Percentiles rank a stretch among this genome's conserved stretches.
These are phyloP conservation scores for Arnoldichthys spilopterus DNA, from an alignment of 2,797 vertebrate genomes.

Conservation along the genomic window DNA sequence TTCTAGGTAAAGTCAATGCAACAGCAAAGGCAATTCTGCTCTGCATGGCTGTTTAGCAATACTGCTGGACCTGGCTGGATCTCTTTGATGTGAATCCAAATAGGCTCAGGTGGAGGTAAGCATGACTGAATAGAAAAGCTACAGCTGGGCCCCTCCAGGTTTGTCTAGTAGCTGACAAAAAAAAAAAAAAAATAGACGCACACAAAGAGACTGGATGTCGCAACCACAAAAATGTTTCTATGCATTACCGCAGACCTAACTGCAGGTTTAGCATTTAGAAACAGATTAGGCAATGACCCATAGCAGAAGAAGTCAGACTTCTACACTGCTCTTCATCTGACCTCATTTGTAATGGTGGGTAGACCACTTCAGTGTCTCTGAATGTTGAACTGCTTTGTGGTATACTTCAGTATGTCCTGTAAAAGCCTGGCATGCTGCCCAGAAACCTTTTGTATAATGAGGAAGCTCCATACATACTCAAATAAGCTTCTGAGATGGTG, in stretches of 20 bases:
- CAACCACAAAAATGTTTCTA: neutral
- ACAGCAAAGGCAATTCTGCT: neutral
- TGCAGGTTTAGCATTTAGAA: constrained; percentile 15
- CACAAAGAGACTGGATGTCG: neutral
- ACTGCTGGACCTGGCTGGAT: constrained; percentile 17
- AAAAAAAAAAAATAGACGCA: neutral
- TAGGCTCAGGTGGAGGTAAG: constrained; percentile 23
- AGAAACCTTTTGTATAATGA: constrained; percentile 44
- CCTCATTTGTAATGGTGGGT: constrained; percentile 34
- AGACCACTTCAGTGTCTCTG: constrained; percentile 22
- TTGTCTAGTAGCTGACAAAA: neutral
- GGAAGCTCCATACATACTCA: constrained; percentile 14
- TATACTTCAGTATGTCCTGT: constrained; percentile 34
- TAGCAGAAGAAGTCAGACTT: neutral
- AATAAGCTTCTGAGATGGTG: constrained; percentile 18
- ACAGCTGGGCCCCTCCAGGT: constrained; percentile 8
- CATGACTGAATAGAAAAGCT: constrained; percentile 5
- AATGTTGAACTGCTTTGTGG: constrained; percentile 41
- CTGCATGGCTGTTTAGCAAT: constrained; percentile 14
- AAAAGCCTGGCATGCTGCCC: constrained; percentile 50
- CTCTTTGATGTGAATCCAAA: constrained; percentile 8
- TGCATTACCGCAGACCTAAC: constrained; percentile 11
- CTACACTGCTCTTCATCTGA: constrained; percentile 32
- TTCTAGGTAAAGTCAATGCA: neutral
- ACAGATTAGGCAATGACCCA: constrained; percentile 12